phyloP scores from a whole-genome alignment of 2,113 vertebrate genomes.

The Cynopterus brachyotis region DNA sequence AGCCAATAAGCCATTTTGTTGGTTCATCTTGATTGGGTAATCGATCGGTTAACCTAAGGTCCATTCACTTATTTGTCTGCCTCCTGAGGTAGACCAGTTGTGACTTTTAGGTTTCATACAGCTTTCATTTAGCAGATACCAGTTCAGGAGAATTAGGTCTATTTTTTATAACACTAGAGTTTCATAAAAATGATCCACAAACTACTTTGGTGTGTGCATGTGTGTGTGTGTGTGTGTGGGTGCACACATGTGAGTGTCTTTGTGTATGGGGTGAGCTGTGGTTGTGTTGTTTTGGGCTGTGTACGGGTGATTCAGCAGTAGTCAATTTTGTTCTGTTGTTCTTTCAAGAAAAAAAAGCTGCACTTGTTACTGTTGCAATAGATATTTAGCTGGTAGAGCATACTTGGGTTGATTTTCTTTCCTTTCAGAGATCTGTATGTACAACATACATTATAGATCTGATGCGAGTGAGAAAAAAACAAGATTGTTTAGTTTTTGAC shows the following conservation, averaged over 20 bases:
- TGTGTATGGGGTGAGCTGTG: background rate
- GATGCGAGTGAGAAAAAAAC: slow-evolving; percentile 14
- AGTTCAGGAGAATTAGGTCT: background rate
- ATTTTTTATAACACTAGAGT: background rate
- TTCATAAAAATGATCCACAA: background rate
- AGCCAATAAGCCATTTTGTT: background rate
- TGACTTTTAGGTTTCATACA: background rate
- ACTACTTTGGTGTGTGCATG: background rate
- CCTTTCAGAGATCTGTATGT: slow-evolving; percentile 9
- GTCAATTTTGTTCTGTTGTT: background rate
- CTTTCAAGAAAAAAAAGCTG: background rate
- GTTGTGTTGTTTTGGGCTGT: background rate
- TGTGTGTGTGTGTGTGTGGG: too few species aligned
- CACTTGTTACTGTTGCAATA: background rate
- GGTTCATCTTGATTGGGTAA: background rate
- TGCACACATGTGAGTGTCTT: too few species aligned
- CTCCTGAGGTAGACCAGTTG: background rate
- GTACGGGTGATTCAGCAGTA: background rate
- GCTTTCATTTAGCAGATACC: background rate
- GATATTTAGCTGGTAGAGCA: background rate
- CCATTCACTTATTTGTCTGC: background rate
- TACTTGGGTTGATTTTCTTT: background rate
- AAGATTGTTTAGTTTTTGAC: slow-evolving; percentile 47
- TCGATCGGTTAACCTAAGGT: background rate
- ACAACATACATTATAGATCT: background rate